Conservation (phyloP, 2,888 invertebrate species). For the Minunthozetes semirufus region DNA sequence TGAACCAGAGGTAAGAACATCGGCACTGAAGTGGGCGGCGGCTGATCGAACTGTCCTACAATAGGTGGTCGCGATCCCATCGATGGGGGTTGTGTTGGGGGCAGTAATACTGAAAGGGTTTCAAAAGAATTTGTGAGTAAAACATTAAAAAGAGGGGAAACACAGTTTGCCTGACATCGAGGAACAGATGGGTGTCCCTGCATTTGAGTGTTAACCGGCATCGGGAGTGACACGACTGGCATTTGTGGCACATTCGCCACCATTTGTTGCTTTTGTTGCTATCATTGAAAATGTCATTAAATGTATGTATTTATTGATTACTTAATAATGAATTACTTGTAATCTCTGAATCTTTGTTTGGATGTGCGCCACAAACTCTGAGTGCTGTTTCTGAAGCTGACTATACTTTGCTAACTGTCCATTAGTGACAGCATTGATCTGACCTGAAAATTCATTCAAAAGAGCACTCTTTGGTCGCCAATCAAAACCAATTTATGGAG, state of each 20-base stretch:
- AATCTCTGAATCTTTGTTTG: constrained; percentile 64
- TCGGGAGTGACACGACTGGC: constrained; percentile 9
- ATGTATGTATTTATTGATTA: not conserved
- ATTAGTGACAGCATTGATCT: constrained; percentile 57
- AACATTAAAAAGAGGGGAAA: not conserved
- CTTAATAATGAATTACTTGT: constrained; percentile 54
- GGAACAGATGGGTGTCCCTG: not conserved
- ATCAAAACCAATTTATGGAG: not conserved
- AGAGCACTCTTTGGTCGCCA: constrained; percentile 60
- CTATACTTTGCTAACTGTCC: constrained; percentile 56
- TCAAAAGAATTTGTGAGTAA: not conserved
- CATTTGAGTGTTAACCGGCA: not conserved
- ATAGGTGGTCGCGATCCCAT: constrained; percentile 45
- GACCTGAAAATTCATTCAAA: constrained; percentile 68
- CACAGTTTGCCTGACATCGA: not conserved
- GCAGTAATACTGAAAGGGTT: not conserved
- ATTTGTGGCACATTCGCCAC: constrained; percentile 12
- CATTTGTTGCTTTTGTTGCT: constrained; percentile 29
- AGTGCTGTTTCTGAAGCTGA: constrained; percentile 85
- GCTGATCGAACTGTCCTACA: constrained; percentile 43
- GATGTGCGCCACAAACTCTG: constrained; percentile 86
- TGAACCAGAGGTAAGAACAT: constrained; percentile 46
- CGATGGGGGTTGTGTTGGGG: not conserved
- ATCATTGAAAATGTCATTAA: not conserved
- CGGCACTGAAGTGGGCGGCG: constrained; percentile 42